A percentile compares a stretch with the other conserved stretches of the same genome.
Conservation (phyloP, 64 coral and sea anemone genomes). For the Orbicella faveolata region DNA sequence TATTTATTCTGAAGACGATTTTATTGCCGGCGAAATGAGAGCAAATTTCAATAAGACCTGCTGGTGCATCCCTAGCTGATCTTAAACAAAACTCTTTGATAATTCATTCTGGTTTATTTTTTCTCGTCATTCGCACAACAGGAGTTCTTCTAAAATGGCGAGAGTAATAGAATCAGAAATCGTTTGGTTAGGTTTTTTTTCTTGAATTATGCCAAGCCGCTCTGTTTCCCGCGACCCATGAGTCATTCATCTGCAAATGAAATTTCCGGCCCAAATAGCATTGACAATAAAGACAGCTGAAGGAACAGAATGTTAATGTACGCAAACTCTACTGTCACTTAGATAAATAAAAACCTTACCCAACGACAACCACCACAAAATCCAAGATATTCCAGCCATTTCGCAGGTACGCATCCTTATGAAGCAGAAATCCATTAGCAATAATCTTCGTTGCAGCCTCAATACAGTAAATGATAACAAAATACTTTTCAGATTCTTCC, state of each 20-base stretch:
- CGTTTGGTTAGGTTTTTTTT: background rate
- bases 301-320: conserved; percentile 17
- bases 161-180: background rate
- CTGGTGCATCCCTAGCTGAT: background rate
- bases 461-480: conserved; percentile 90
- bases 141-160: background rate
- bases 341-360: conserved; percentile 72
- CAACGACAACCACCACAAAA: conserved; percentile 92
- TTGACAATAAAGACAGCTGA: conserved; percentile 22
- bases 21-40: background rate
- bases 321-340: conserved; percentile 41
- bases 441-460: conserved; percentile 94
- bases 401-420: conserved; percentile 87
- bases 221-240: background rate
- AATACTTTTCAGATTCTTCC: conserved; percentile 86
- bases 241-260: background rate
- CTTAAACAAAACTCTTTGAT: background rate
- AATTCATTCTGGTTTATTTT: background rate
- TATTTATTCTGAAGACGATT: background rate
- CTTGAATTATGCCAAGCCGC: background rate
- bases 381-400: conserved; percentile 99
- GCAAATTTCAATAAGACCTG: background rate
- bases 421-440: conserved; percentile 83
- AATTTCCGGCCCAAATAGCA: conserved; percentile 32
- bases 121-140: background rate